Evolutionary conservation across 2,797 vertebrate genomes (phyloP).

Genomic region (Florisuga fusca): DNA sequence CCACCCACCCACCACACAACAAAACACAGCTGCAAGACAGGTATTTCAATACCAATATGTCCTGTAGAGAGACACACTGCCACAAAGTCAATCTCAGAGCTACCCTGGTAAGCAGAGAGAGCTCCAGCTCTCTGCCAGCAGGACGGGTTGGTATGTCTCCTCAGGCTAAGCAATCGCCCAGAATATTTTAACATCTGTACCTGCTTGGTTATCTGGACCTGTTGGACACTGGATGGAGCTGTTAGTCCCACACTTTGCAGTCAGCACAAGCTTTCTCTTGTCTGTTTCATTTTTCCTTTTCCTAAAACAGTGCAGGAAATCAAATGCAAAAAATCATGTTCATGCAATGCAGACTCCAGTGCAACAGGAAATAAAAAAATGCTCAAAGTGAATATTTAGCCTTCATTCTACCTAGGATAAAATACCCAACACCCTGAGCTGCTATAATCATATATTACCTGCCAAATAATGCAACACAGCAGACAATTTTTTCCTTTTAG

Average conservation of each 20-base stretch:
- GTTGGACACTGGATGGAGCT: neutral
- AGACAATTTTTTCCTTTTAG: neutral
- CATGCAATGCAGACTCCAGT: neutral
- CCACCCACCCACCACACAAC: neutral
- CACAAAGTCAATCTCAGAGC: neutral
- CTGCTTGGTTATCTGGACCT: neutral
- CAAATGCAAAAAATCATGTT: neutral
- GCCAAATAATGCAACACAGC: neutral
- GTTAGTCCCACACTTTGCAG: neutral
- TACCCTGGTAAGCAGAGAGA: neutral
- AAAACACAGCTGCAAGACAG: slow-evolving; percentile 30
- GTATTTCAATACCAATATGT: slow-evolving; percentile 31
- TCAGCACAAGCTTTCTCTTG: neutral
- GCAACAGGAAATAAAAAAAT: slow-evolving; percentile 4
- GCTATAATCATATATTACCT: neutral
- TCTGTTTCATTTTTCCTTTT: neutral
- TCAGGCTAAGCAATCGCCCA: neutral
- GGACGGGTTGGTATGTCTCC: neutral
- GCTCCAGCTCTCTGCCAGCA: neutral
- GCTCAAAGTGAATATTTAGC: slow-evolving; percentile 4
- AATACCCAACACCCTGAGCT: neutral
- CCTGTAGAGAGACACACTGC: neutral
- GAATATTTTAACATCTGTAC: neutral
- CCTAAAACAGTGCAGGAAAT: neutral
- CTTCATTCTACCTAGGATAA: neutral